Base-by-base conservation (phyloP, 2,113 vertebrate species). In the Pomatorhinus ruficollis region DNA sequence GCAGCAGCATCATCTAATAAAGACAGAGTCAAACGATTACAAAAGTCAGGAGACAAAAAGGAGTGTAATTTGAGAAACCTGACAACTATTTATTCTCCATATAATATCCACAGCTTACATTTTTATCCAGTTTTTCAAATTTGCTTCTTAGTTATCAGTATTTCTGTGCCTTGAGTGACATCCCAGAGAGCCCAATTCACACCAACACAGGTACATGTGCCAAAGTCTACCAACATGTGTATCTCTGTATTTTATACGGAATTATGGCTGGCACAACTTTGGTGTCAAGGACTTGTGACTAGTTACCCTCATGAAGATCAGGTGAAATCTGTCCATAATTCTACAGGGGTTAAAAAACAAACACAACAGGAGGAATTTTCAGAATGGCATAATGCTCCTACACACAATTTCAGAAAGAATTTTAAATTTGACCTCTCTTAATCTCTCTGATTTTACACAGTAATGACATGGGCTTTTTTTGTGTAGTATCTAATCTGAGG, bases 401-500 rank as follows among this genome's bases (percentile, higher is more conserved):
- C 15, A 81, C 11, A 24, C 12, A 8, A 31, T 78, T 86, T 75
- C 47, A 78, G 72, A 87, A 63, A 65, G 10, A 69, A 77, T 77
- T 70, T 70, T 68, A 35, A 52, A 72, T 80, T 23, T 52, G 2
- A 24, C 54, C 33, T 84, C 71, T 68, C 42, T 66, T 23, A 66
- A 84, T 60, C 56, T 90, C 65, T 72, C 42, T 89, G 74, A 82
- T 87, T 69, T 71, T 37, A 60, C 27, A 23, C 12, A 95, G 39
- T 76, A 91, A 54, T 78, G 86, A 71, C n/a, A 77, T 4, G 25
- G 64, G 19, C 5, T 11, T 65, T 76, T 84, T 79, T 42, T 42
- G 22, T 77, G 45, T n/a, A 77, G 22, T 53, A 54, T 24, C 35
- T 81, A 61, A 84, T 70, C 69, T 57, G 40, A 82, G 16, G 28